Percentiles rank a stretch among this genome's conserved stretches.
Evolutionary conservation across 2,888 invertebrate genomes (phyloP).

Genomic region (Deilephila porcellus): DNA sequence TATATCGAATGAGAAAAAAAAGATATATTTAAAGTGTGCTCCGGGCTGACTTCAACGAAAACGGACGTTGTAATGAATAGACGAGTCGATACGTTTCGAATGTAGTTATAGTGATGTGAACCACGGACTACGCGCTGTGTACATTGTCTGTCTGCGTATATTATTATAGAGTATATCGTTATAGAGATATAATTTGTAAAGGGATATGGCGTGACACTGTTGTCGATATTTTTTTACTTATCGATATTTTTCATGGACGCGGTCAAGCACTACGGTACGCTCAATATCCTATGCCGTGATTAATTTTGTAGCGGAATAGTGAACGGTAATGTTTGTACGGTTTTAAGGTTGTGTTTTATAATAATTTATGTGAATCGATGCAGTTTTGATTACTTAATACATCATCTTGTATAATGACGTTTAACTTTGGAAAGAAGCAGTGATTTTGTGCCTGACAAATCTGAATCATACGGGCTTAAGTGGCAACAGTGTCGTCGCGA

Average conservation of each 20-base stretch:
- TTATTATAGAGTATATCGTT: constrained; percentile 67
- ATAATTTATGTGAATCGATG: constrained; percentile 19
- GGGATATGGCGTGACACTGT: constrained; percentile 59
- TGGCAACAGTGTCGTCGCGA: constrained; percentile 59
- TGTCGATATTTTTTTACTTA: constrained; percentile 39
- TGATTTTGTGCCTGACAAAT: constrained; percentile 12
- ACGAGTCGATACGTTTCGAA: constrained; percentile 28
- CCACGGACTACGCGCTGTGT: constrained; percentile 63
- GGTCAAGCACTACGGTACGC: constrained; percentile 24
- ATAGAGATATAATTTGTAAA: constrained; percentile 60
- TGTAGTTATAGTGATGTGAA: constrained; percentile 59
- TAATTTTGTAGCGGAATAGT: constrained; percentile 14
- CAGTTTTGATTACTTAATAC: constrained; percentile 4
- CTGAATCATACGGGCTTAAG: constrained; percentile 16
- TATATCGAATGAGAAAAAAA: constrained; percentile 22
- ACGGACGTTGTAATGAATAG: constrained; percentile 62
- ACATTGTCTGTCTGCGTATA: constrained; percentile 65
- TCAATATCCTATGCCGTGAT: constrained; percentile 17
- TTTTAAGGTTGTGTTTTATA: constrained; percentile 22
- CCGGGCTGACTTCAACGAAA: constrained; percentile 55
- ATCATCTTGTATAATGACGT: neutral
- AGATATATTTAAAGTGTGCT: constrained; percentile 48
- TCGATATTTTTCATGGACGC: constrained; percentile 38
- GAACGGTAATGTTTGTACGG: constrained; percentile 16
- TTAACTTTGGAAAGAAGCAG: neutral